phyloP scores from a whole-genome alignment of 1,140 invertebrate genomes.

The Archegozetes longisetosus region DNA sequence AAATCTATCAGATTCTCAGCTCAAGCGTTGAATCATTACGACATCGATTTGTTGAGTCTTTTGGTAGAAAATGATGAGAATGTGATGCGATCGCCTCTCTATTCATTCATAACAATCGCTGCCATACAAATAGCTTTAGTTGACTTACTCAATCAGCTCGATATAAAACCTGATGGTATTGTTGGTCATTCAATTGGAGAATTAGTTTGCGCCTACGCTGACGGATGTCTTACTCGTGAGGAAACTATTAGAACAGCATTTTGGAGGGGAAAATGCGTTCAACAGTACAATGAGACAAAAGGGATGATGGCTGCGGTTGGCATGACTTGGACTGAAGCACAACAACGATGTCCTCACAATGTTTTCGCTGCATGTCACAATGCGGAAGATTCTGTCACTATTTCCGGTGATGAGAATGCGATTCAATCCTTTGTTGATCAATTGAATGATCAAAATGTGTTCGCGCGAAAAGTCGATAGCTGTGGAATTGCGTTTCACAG shows the following conservation, averaged over 20 bases:
- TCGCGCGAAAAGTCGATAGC: constrained; percentile 71
- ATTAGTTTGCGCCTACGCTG: constrained; percentile 88
- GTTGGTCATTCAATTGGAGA: constrained; percentile 91
- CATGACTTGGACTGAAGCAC: constrained; percentile 67
- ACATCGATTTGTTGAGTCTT: constrained; percentile 8
- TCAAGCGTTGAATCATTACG: not conserved
- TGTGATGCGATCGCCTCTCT: not conserved
- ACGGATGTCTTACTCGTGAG: constrained; percentile 76
- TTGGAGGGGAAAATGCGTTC: constrained; percentile 67
- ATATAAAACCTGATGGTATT: constrained; percentile 74
- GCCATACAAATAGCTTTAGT: constrained; percentile 85
- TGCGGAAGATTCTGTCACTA: constrained; percentile 68
- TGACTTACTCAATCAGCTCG: constrained; percentile 58
- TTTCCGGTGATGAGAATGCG: constrained; percentile 61
- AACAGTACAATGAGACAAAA: constrained; percentile 18
- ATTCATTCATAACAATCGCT: constrained; percentile 73
- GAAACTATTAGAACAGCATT: constrained; percentile 81
- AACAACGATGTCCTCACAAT: constrained; percentile 48
- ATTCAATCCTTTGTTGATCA: constrained; percentile 51
- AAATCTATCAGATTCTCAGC: not conserved
- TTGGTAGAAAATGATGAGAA: constrained; percentile 1
- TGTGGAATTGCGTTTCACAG: constrained; percentile 85
- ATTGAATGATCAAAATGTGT: constrained; percentile 47
- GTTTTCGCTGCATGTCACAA: constrained; percentile 86
- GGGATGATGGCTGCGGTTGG: constrained; percentile 67